phyloP scores from a whole-genome alignment of 2,888 invertebrate species.

The Drosophila borealis region DNA sequence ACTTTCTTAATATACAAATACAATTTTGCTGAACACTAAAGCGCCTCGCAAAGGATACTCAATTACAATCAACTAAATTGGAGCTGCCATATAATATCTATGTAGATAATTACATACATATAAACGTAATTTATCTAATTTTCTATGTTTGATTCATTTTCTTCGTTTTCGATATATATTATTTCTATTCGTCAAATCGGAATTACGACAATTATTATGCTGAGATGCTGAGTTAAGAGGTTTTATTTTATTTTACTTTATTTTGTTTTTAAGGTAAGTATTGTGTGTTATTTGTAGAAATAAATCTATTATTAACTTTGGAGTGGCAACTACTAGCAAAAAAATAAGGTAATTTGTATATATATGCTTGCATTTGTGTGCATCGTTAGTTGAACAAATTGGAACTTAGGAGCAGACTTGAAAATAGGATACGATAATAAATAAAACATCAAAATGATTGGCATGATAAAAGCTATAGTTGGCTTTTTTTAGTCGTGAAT shows the following conservation, averaged over 20 bases:
- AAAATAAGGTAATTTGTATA: conserved; percentile 15
- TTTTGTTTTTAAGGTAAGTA: neutral
- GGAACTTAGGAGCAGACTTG: conserved; percentile 36
- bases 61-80: conserved; percentile 52
- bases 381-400: conserved; percentile 16
- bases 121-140: conserved; percentile 25
- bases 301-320: conserved; percentile 24
- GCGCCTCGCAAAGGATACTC: conserved; percentile 61
- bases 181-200: conserved; percentile 31
- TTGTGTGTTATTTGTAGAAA: conserved; percentile 18
- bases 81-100: conserved; percentile 53
- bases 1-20: conserved; percentile 56
- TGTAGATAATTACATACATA: conserved; percentile 21
- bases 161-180: conserved; percentile 30
- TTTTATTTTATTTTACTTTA: neutral
- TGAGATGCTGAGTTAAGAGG: conserved; percentile 33
- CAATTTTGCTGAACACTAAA: conserved; percentile 74
- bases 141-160: conserved; percentile 36
- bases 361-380: conserved; percentile 3
- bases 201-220: conserved; percentile 46
- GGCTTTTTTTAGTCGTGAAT: conserved; percentile 44
- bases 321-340: conserved; percentile 34
- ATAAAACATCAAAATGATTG: conserved; percentile 67
- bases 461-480: conserved; percentile 74
- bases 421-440: conserved; percentile 33